Percentiles rank a stretch among this genome's conserved stretches.
phyloP scores from a whole-genome alignment of 2,797 vertebrate genomes.

The Bothrops alternatus region DNA sequence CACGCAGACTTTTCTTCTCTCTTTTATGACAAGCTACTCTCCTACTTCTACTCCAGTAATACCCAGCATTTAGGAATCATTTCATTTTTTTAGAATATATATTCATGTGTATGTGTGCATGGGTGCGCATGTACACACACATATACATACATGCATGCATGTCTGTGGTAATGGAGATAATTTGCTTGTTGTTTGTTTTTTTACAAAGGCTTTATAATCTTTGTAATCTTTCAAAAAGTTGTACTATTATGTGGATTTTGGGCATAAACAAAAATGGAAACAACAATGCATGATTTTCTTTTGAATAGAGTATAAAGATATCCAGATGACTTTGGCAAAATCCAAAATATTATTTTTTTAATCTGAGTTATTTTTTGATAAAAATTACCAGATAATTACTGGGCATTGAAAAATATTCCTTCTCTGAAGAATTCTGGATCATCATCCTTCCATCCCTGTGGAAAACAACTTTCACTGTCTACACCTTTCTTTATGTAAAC shows the following conservation, averaged over 20 bases:
- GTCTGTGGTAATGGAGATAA: background rate
- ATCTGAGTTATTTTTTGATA: background rate
- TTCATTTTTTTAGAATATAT: conserved; percentile 60
- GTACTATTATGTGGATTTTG: background rate
- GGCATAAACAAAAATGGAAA: background rate
- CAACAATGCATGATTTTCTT: background rate
- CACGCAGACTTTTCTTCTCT: conserved; percentile 80
- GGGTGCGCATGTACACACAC: background rate
- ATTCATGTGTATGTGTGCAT: background rate
- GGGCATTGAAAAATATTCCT: background rate
- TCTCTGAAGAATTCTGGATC: background rate
- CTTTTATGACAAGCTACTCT: conserved; percentile 84
- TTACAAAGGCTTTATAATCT: too few species aligned
- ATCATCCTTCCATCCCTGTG: background rate
- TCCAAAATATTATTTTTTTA: background rate
- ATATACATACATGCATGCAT: background rate
- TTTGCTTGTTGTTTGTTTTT: background rate
- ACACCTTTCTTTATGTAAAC: background rate
- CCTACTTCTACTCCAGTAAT: conserved; percentile 64
- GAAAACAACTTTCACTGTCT: background rate
- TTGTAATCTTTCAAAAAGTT: background rate
- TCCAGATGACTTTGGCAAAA: background rate
- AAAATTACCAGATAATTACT: background rate
- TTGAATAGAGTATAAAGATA: background rate
- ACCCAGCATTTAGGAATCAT: conserved; percentile 71